phyloP scores from a whole-genome alignment of 2,113 vertebrate genomes.

The Pterocles gutturalis region DNA sequence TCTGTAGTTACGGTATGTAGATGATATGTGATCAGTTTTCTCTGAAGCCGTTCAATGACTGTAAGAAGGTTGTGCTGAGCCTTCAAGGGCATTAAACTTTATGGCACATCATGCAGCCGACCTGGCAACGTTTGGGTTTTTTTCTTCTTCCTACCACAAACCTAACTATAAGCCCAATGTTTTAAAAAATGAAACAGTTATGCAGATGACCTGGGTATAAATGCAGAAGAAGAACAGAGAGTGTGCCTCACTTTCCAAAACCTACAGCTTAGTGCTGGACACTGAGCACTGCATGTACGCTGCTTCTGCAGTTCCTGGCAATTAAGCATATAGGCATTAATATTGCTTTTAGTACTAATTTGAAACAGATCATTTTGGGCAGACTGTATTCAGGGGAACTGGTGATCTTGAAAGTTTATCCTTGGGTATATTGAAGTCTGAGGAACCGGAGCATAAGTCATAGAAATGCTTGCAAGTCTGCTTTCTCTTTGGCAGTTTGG shows the following conservation, averaged over 20 bases:
- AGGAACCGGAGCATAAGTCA: neutral
- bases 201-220: neutral
- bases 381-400: neutral
- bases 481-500: neutral
- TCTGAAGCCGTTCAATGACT: neutral
- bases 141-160: neutral
- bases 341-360: neutral
- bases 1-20: neutral
- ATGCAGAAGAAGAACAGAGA: neutral
- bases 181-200: neutral
- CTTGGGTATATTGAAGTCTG: neutral
- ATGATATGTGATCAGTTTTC: neutral
- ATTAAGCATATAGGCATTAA: neutral
- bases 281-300: rapidly evolving
- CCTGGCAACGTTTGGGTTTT: neutral
- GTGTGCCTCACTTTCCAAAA: neutral
- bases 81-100: neutral
- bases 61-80: neutral
- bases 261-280: neutral
- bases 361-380: neutral
- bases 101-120: neutral
- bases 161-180: neutral
- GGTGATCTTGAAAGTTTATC: neutral
- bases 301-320: neutral
- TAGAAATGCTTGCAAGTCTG: neutral